Evolutionary conservation across 2,113 vertebrate species (phyloP).

Genomic region (Corythornis madagascariensis): DNA sequence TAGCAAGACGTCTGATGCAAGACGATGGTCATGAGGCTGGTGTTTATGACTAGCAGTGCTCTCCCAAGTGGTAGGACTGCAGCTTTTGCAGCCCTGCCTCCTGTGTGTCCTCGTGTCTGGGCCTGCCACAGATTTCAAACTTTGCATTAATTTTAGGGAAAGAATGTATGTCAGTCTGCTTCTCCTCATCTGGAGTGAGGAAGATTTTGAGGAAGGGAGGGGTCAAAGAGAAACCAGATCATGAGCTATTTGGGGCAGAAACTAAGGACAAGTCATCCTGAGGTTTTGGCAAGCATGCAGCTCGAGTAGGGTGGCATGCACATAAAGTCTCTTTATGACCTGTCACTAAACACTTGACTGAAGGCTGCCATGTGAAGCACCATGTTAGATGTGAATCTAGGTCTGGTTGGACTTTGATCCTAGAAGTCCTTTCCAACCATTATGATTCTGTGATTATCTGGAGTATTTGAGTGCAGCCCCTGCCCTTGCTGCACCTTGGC

Average conservation of each 20-base stretch:
- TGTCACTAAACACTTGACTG: fast-evolving
- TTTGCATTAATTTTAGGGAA: neutral
- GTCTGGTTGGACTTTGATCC: neutral
- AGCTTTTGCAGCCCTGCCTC: neutral
- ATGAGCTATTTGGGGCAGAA: neutral
- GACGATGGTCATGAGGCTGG: neutral
- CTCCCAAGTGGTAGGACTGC: neutral
- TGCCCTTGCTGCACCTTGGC: fast-evolving
- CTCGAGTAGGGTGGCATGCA: fast-evolving
- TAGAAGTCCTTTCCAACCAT: too few species aligned
- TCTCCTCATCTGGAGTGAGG: neutral
- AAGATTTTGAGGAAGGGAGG: neutral
- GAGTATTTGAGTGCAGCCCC: neutral
- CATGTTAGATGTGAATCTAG: neutral
- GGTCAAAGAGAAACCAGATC: neutral
- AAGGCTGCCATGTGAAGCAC: neutral
- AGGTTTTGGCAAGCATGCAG: neutral
- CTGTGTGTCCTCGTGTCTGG: neutral
- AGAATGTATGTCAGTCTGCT: neutral
- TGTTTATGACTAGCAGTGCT: neutral
- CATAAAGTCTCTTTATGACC: neutral
- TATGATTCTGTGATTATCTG: too few species aligned
- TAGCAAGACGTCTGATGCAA: neutral
- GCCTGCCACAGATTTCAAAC: neutral
- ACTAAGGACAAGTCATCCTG: neutral